phyloP scores from a whole-genome alignment of 2,888 invertebrate genomes.

The Odontocerum albicorne region DNA sequence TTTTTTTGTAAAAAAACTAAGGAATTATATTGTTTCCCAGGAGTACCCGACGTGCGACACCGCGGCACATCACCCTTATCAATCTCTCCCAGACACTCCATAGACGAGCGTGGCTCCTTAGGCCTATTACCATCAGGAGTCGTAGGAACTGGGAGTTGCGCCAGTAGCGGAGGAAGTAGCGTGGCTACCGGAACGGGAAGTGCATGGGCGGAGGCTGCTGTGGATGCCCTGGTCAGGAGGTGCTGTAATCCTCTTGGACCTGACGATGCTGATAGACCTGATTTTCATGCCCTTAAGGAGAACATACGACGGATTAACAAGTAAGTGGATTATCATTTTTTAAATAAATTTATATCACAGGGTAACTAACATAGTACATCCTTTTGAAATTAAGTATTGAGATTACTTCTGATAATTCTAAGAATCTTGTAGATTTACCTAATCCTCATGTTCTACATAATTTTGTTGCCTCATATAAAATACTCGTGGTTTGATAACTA shows the following conservation, averaged over 20 bases:
- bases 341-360: no score
- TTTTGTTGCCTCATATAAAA: no score
- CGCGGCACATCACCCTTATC: conserved; percentile 55
- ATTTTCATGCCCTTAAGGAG: conserved; percentile 85
- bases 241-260: conserved; percentile 65
- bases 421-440: no score
- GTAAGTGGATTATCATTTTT: conserved; percentile 63
- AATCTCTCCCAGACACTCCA: conserved; percentile 53
- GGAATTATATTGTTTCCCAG: conserved; percentile 39
- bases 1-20: background rate
- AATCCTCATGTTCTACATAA: no score
- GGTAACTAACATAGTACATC: no score
- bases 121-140: conserved; percentile 16
- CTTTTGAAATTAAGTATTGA: no score
- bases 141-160: background rate
- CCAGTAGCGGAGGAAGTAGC: conserved; percentile 40
- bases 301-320: conserved; percentile 86
- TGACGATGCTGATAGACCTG: conserved; percentile 87
- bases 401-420: no score
- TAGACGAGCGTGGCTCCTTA: conserved; percentile 37
- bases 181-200: conserved; percentile 47
- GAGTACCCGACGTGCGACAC: conserved; percentile 53
- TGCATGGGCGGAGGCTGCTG: conserved; percentile 56
- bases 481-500: no score
- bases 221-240: conserved; percentile 63